These are phyloP conservation scores for Netelia virgata DNA, from an alignment of 2,888 invertebrate species.

Conservation along the genomic window DNA sequence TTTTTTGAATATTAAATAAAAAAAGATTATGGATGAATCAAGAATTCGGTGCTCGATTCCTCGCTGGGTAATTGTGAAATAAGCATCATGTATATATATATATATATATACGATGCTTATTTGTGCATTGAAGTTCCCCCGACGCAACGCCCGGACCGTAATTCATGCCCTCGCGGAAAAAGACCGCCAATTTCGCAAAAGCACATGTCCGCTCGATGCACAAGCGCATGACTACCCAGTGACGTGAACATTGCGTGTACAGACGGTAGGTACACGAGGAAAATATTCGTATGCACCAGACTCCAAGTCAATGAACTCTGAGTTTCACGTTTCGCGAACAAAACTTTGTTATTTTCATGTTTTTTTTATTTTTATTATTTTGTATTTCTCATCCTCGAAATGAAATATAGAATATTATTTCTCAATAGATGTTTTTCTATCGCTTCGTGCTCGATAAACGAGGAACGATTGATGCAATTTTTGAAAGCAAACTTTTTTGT, in stretches of 20 bases:
- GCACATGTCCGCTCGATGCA: conserved; percentile 75
- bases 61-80: not conserved
- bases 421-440: too few relatives aligned
- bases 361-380: not conserved
- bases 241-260: conserved; percentile 62
- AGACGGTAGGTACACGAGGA: conserved; percentile 72
- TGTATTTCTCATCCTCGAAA: too few relatives aligned
- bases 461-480: too few relatives aligned
- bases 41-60: not conserved
- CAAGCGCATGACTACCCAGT: conserved; percentile 77
- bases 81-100: conserved; percentile 12
- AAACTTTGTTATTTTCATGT: not conserved
- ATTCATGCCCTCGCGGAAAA: conserved; percentile 76
- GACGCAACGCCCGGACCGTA: conserved; percentile 67
- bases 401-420: too few relatives aligned
- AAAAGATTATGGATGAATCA: not conserved
- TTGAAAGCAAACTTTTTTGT: too few relatives aligned
- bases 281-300: conserved; percentile 31
- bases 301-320: conserved; percentile 53
- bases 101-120: conserved; percentile 6
- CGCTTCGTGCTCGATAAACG: too few relatives aligned
- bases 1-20: too few relatives aligned
- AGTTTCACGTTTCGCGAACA: conserved; percentile 9
- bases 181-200: conserved; percentile 77
- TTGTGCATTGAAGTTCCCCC: conserved; percentile 19